These are phyloP conservation scores for Tolypeutes matacus DNA, from an alignment of 2,797 vertebrate genomes.

Conservation along the genomic window DNA sequence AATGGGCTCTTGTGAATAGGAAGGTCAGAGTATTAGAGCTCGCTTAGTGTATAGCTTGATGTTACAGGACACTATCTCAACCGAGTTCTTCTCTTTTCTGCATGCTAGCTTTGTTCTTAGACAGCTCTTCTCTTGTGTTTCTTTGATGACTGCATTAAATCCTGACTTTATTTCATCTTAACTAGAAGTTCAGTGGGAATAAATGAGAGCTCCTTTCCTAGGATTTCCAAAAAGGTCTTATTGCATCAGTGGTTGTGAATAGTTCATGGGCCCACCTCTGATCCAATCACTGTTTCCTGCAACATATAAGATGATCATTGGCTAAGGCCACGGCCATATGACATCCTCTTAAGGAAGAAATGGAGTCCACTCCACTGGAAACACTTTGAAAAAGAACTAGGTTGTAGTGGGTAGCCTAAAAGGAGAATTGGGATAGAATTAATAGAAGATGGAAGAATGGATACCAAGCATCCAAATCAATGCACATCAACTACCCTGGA, in stretches of 20 bases:
- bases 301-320: neutral
- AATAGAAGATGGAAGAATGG: neutral
- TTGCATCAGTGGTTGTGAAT: neutral
- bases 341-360: neutral
- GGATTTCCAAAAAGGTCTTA: slow-evolving; percentile 9
- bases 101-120: neutral
- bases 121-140: neutral
- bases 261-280: too few species aligned
- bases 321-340: neutral
- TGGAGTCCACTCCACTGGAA: neutral
- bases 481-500: neutral
- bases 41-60: neutral
- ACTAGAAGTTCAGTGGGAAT: neutral
- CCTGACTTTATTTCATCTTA: neutral
- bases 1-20: neutral
- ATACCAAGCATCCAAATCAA: neutral
- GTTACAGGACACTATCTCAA: neutral
- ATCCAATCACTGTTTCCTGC: neutral
- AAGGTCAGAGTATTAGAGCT: neutral
- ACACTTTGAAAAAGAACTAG: neutral
- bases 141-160: neutral
- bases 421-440: neutral
- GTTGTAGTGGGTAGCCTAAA: neutral
- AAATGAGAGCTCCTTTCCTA: neutral
- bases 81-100: neutral